Evolutionary conservation across 2,113 vertebrate genomes (phyloP), one percentile per base, ranked within the genome.

Genomic region (Melospiza melodia): DNA sequence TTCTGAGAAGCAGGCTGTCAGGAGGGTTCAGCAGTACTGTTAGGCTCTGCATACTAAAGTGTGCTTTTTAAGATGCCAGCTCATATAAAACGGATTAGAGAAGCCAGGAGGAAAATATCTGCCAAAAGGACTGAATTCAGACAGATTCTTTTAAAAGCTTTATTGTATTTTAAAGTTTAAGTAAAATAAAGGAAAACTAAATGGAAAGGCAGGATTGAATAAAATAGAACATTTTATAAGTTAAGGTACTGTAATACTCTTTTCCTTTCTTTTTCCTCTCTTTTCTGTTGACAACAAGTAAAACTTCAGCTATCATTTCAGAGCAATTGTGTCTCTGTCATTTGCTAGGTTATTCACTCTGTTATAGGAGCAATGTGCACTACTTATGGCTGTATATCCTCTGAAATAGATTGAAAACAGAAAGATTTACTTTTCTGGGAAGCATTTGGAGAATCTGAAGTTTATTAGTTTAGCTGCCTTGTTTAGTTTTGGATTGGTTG

Each of bases 1-100:
- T 91, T 87, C 52, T 63, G 73, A 87, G 87, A 81, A 75, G 71
- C n/a, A 82, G 80, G 33, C 61, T 94, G 84, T 84, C 65, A n/a
- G 61, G 65, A 81, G 48, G 17, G 67, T 91, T 95, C 73, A 82
- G 4, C 59, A 24, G 80, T 67, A 23, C 72, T 78, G 30, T 65
- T 80, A 51, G 59, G 49, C 86, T 94, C 79, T 87, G 89, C 77
- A 67, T 92, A 59, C 73, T 76, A 72, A 94, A 91, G 33, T 3
- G 3, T 51, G 74, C 37, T 73, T 63, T 85, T 62, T 73, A 78
- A 84, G 43, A 23, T 78, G 73, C 84, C 80, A 75, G 76, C 49
- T 94, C 69, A 37, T 72, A 44, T 61, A 81, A 86, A 92, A 78
- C 0, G 3, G 55, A 85, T 94, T 88, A 75, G 68, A 84, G 86